Evolutionary conservation across 37 sponge, comb jelly and placozoan genomes (phyloP).

Genomic region (Spongilla lacustris): DNA sequence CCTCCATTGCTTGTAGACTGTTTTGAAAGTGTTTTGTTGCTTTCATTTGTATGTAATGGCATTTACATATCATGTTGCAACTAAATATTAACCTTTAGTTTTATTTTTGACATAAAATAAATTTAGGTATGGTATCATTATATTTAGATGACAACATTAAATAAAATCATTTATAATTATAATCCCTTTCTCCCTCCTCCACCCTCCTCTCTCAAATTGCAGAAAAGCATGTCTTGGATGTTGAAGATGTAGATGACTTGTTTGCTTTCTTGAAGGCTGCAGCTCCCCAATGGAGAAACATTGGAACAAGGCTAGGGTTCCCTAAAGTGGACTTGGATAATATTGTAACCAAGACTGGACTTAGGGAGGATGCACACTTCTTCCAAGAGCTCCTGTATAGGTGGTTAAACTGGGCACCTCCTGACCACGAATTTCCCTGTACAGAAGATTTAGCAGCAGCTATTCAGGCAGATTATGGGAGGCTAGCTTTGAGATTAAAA

Average conservation of each 20-base stretch:
- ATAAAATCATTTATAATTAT: neutral
- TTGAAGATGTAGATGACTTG: neutral
- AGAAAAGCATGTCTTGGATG: neutral
- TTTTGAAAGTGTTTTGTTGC: too few species aligned
- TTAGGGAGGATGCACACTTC: neutral
- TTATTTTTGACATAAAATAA: too few species aligned
- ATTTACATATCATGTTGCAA: too few species aligned
- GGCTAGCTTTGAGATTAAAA: neutral
- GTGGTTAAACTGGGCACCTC: neutral
- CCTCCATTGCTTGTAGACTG: too few species aligned
- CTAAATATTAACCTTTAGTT: too few species aligned
- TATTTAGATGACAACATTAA: neutral
- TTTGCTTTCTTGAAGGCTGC: neutral
- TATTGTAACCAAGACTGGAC: neutral
- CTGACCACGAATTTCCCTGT: neutral
- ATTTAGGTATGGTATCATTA: too few species aligned
- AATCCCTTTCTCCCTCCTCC: neutral
- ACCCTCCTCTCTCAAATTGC: neutral
- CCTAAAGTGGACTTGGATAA: neutral
- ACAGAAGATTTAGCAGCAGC: neutral
- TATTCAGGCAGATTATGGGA: neutral
- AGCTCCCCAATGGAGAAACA: neutral
- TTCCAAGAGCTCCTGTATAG: neutral
- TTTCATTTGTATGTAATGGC: too few species aligned
- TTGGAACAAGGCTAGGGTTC: neutral